These are phyloP conservation scores for Premnoplex brunnescens DNA, from an alignment of 2,797 vertebrate genomes.

Conservation along the genomic window DNA sequence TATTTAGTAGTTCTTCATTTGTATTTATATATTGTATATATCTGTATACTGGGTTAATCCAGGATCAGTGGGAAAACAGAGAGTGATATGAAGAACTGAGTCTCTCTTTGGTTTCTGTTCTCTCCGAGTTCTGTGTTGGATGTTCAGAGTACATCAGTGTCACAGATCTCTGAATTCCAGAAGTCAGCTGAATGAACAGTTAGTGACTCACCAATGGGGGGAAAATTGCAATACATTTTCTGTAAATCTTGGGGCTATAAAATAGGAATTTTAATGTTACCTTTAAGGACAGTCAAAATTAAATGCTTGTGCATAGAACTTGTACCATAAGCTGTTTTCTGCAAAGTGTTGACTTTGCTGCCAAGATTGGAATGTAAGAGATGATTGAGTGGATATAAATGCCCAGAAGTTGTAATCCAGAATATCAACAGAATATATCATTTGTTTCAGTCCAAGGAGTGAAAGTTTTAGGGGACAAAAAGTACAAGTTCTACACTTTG, in stretches of 20 bases:
- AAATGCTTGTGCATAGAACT: neutral
- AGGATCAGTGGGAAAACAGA: neutral
- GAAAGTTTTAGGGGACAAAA: neutral
- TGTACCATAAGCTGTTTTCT: neutral
- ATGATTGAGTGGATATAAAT: neutral
- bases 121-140: neutral
- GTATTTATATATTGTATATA: neutral
- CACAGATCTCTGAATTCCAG: neutral
- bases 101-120: neutral
- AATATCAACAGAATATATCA: neutral
- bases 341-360: neutral
- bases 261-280: neutral
- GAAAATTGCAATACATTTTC: neutral
- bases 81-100: neutral
- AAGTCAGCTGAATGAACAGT: neutral
- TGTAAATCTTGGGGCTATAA: neutral
- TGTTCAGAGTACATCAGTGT: neutral
- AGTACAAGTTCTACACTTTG: neutral
- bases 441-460: neutral
- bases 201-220: neutral
- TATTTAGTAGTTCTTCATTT: neutral
- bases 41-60: neutral
- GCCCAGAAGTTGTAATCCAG: neutral
- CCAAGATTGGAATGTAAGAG: neutral
- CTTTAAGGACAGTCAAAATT: neutral